Conservation (phyloP, 2,797 vertebrate genomes). For the Arnoldichthys spilopterus region DNA sequence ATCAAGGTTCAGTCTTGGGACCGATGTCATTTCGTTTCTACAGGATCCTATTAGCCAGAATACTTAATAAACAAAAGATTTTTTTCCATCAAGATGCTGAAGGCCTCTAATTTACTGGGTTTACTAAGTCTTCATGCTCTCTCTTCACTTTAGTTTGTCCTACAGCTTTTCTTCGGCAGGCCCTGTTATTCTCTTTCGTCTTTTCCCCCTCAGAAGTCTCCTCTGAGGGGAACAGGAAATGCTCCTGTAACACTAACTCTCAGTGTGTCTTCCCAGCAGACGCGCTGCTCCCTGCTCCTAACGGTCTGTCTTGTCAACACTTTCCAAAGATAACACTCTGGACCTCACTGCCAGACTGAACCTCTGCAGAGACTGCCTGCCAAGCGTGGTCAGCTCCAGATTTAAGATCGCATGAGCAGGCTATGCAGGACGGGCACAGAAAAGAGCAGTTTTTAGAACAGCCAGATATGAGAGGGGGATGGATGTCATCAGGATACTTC, state of each 20-base stretch:
- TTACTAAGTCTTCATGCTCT: not conserved
- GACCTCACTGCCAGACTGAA: slow-evolving; percentile 63
- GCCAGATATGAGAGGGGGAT: not conserved
- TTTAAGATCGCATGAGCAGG: slow-evolving; percentile 55
- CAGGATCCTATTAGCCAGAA: not conserved
- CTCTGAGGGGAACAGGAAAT: slow-evolving; percentile 47
- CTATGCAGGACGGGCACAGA: slow-evolving; percentile 12
- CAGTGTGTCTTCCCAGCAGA: slow-evolving; percentile 65
- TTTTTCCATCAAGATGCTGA: not conserved
- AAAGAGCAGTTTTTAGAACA: not conserved
- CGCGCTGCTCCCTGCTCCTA: slow-evolving; percentile 77
- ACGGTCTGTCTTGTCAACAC: slow-evolving; percentile 85
- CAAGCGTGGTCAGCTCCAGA: slow-evolving; percentile 67
- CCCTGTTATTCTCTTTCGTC: slow-evolving; percentile 23
- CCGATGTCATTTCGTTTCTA: not conserved
- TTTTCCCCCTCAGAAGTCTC: slow-evolving; percentile 20
- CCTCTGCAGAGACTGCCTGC: slow-evolving; percentile 75
- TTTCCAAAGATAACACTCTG: slow-evolving; percentile 89
- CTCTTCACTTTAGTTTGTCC: not conserved
- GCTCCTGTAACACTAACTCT: slow-evolving; percentile 54
- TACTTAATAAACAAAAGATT: not conserved
- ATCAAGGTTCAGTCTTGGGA: not conserved
- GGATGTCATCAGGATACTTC: slow-evolving; percentile 4
- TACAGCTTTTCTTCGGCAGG: slow-evolving; percentile 12
- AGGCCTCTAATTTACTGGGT: not conserved